Conservation (phyloP, 2,797 vertebrate species). For the Linurgus olivaceus region DNA sequence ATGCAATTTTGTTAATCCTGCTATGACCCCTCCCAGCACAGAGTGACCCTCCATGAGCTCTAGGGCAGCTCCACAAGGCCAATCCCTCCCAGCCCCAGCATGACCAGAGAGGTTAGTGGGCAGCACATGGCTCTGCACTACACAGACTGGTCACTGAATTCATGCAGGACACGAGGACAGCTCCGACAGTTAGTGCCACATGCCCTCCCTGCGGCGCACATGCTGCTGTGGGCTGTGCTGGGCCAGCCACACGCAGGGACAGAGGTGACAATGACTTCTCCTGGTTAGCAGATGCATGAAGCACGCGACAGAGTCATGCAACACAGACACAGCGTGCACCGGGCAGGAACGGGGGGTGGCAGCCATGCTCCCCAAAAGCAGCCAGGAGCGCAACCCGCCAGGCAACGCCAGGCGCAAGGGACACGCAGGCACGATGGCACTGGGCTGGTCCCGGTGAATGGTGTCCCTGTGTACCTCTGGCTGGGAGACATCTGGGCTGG, state of each 20-base stretch:
- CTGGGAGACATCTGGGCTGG: conserved; percentile 77
- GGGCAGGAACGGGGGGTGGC: neutral
- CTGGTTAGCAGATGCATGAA: conserved; percentile 12
- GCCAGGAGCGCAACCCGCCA: neutral
- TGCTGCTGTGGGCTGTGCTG: neutral
- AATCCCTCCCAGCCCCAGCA: neutral
- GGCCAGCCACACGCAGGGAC: neutral
- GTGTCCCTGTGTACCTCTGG: conserved; percentile 79
- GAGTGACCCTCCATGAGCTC: neutral
- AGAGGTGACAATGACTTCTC: neutral
- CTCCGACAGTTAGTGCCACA: neutral
- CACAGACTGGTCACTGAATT: neutral
- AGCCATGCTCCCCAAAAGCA: conserved; percentile 48
- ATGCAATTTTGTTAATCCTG: neutral
- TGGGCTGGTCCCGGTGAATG: neutral
- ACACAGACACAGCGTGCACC: neutral
- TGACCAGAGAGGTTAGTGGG: neutral
- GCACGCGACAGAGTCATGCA: conserved; percentile 66
- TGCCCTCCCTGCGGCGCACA: neutral
- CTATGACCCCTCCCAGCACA: neutral
- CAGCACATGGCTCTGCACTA: neutral
- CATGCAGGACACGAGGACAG: conserved; percentile 55
- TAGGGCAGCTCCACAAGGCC: neutral
- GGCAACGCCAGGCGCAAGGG: neutral
- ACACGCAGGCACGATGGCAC: neutral